Conservation (phyloP, 1,140 invertebrate species). For the Belonocnema kinseyi region DNA sequence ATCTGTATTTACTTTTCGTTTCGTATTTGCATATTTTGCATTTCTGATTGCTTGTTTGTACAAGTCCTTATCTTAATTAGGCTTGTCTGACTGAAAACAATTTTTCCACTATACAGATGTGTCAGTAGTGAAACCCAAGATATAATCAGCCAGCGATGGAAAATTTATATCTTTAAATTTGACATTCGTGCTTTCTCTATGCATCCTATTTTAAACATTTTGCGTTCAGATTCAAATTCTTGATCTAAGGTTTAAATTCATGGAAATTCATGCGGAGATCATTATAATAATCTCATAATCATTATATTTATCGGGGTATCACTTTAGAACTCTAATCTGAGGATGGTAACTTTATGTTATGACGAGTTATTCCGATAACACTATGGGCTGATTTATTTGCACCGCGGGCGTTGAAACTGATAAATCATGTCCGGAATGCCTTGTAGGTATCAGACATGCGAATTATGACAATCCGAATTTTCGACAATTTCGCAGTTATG, state of each 20-base stretch:
- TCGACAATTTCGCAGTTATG: too few relatives aligned
- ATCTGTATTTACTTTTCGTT: conserved; percentile 13
- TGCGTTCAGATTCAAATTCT: too few relatives aligned
- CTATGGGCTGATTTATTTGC: conserved; percentile 19
- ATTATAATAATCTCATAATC: background rate
- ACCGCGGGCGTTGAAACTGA: conserved; percentile 12
- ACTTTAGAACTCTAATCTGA: conserved; percentile 6
- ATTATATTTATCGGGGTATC: background rate
- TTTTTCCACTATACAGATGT: too few relatives aligned
- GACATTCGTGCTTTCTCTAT: too few relatives aligned
- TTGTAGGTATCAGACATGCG: background rate
- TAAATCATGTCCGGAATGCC: conserved; percentile 1
- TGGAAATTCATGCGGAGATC: too few relatives aligned
- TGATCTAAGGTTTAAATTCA: too few relatives aligned
- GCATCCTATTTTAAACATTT: too few relatives aligned
- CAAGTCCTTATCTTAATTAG: background rate
- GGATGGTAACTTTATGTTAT: background rate
- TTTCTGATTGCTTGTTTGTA: background rate
- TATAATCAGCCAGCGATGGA: too few relatives aligned
- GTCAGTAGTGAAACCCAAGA: too few relatives aligned
- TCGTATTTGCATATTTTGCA: conserved; percentile 1
- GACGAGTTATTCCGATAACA: conserved; percentile 8
- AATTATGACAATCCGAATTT: too few relatives aligned
- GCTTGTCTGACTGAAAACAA: background rate
- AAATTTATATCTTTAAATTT: too few relatives aligned